These are phyloP conservation scores for Apogon talboti DNA, from an alignment of 2,797 vertebrate species.

Conservation along the genomic window DNA sequence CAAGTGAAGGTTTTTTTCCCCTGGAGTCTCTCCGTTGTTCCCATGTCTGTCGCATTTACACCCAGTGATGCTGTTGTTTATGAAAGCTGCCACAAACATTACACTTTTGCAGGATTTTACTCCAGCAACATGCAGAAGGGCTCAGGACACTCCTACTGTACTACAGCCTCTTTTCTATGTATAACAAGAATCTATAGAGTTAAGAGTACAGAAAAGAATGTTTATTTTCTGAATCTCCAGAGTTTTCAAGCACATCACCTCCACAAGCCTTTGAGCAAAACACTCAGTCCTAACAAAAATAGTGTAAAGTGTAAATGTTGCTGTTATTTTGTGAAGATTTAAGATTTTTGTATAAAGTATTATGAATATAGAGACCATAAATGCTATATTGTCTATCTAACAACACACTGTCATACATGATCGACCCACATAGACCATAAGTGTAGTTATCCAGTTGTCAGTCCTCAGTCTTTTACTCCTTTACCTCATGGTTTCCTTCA, in stretches of 20 bases:
- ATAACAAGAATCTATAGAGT: not conserved
- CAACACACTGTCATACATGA: slow-evolving; percentile 66
- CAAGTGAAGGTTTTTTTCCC: slow-evolving; percentile 55
- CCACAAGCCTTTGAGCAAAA: not conserved
- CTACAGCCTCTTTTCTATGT: slow-evolving; percentile 30
- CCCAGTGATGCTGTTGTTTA: slow-evolving; percentile 50
- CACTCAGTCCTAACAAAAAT: not conserved
- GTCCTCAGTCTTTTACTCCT: slow-evolving; percentile 66
- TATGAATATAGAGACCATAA: slow-evolving; percentile 5
- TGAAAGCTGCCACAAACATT: slow-evolving; percentile 63
- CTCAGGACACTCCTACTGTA: slow-evolving; percentile 84
- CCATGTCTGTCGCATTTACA: slow-evolving; percentile 43
- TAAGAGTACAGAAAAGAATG: slow-evolving; percentile 1
- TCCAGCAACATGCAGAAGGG: slow-evolving; percentile 68
- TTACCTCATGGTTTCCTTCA: slow-evolving; percentile 74
- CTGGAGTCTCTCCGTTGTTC: slow-evolving; percentile 57
- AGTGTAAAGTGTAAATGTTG: not conserved
- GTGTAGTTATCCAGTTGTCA: slow-evolving; percentile 51
- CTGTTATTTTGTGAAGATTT: slow-evolving; percentile 4
- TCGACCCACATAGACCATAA: slow-evolving; percentile 49
- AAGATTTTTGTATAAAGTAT: not conserved
- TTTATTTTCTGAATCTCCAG: not conserved
- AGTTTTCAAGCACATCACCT: not conserved
- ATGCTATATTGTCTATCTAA: slow-evolving; percentile 41
- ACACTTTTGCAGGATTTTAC: slow-evolving; percentile 63